Conservation (phyloP, 92 coral and sea anemone genomes). For the Paramuricea clavata region DNA sequence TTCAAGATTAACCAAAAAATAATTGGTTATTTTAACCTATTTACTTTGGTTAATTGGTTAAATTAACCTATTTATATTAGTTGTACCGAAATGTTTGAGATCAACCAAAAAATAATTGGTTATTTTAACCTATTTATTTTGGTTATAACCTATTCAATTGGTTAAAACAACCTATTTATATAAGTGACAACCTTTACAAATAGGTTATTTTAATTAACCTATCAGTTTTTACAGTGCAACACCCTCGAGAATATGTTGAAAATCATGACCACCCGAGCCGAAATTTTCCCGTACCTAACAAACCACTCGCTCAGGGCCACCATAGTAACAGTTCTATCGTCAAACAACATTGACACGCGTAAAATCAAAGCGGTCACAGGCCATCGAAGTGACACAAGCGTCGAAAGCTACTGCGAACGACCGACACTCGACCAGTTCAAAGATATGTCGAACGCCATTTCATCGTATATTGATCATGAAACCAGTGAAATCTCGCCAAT, state of each 20-base stretch:
- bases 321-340: constrained; percentile 63
- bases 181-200: too few species aligned
- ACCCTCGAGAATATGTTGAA: constrained; percentile 56
- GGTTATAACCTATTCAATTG: too few species aligned
- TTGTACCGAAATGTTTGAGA: too few species aligned
- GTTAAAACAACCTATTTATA: too few species aligned
- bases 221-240: too few species aligned
- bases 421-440: constrained; percentile 68
- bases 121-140: too few species aligned
- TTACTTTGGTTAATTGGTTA: too few species aligned
- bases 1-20: too few species aligned
- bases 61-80: too few species aligned
- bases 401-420: constrained; percentile 63
- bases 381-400: constrained; percentile 64
- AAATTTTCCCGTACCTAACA: constrained; percentile 42
- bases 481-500: not conserved
- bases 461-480: not conserved
- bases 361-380: constrained; percentile 68
- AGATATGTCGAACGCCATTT: constrained; percentile 40
- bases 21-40: too few species aligned
- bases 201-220: too few species aligned
- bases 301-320: constrained; percentile 70
- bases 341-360: constrained; percentile 58
- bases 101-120: too few species aligned
- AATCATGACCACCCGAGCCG: constrained; percentile 60